Base-by-base conservation (phyloP, 2,888 invertebrate species). In the Drosophila kanekoi region DNA sequence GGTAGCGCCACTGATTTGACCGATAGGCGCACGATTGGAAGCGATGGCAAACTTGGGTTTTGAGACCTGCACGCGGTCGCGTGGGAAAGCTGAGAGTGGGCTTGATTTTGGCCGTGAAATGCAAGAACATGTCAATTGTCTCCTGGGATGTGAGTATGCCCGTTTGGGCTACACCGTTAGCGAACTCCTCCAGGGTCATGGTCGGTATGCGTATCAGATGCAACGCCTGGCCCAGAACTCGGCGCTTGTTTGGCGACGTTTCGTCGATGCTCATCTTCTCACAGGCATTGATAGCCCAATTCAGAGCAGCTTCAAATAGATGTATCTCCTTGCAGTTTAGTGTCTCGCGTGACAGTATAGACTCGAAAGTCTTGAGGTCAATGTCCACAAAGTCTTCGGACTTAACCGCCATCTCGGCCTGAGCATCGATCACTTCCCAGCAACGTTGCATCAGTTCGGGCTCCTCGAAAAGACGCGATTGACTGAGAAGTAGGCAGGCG, bases 331-430 rank as follows among this genome's bases (percentile, higher is more conserved):
- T 97, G 92, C 98, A 98, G 92, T 98, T 98, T 47, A 99, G 94
- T 3, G 98, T 98, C 93, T 99, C 98, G 77, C 98, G 94, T 57
- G 96, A 96, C 82, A 99, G 94, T 81, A 98, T 97, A 65, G 97
- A 97, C 92, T 97, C 97, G 85, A 98, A 94, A 28, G 98, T 98
- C 80, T 97, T 96, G 87, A 96, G 95, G 93, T 98, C 98, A 90
- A 99, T 98, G 92, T 99, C 98, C 77, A 97, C 96, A 93, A 99
- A 98, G 81, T 98, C 98, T 90, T 98, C 98, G 0, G 98, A 98
- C 81, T 96, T 96, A 84, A 99, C 94, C 63, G 98, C 98, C 96
- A 98, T 97, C 93, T 98, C 98, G 90, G 98, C 98, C 96, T 92
- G 83, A 59, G 98, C 98, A 93, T 98, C 98, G 91, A 99, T 98